Base-by-base conservation (phyloP, 2,888 invertebrate genomes). In the Erebia aethiops region DNA sequence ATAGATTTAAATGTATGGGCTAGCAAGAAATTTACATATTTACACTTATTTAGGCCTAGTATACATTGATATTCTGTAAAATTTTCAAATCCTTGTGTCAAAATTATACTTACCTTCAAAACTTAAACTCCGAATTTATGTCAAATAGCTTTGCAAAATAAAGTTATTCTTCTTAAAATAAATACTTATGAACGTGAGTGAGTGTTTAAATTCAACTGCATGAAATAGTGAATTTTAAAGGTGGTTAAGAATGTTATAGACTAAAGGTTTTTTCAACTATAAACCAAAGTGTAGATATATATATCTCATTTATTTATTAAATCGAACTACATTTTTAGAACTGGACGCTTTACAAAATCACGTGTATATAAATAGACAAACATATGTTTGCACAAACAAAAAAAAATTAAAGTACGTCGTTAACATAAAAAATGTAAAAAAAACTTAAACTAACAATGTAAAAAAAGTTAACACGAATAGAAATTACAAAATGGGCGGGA, bases 21-120 rank as follows among this genome's bases (percentile, higher is more conserved):
- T 71, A 74, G 46, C 49, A 71, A 61, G 49, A 71, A 78, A 82
- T 88, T 82, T 90, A 91, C 90, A 91, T 91, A 91, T 91, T 86
- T 91, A 92, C 91, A 91, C 70, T 77, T 78, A 78, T 71, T 76
- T 78, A 78, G 77, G 76, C 77, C 77, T 77, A 81, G 72, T 71
- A 73, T 74, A 78, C 74, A 77, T 72, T 71, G 70, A 73, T 69
- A 70, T 69, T 51, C 9, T 67, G 60, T 67, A 67, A 67, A 67
- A 61, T 49, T 65, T 46, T 52, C 41, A 67, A 61, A 67, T 61
- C 51, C 60, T 35, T 61, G 51, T 72, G 75, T 71, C 64, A 66
- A 72, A 75, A 74, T 72, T 67, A 73, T 62, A 72, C 57, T 71
- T 64, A 46, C 18, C 74, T 61, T 70, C 14, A 49, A 57, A 21